Evolutionary conservation across 2,113 vertebrate species (phyloP).

Genomic region (Neolamprologus cancellatus): DNA sequence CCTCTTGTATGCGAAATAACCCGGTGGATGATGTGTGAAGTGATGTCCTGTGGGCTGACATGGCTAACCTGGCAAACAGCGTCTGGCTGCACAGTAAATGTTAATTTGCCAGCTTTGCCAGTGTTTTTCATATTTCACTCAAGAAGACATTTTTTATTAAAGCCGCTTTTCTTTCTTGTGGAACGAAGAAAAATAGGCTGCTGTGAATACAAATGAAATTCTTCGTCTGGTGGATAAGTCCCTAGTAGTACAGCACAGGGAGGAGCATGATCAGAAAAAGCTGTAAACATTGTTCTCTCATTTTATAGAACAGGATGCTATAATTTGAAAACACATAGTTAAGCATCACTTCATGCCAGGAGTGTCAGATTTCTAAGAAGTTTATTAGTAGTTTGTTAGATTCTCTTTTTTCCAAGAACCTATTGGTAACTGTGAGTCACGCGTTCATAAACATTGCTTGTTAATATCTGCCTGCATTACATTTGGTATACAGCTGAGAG

Average conservation of each 20-base stretch:
- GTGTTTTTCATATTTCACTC: constrained; percentile 7
- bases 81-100: constrained; percentile 3
- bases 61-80: background rate
- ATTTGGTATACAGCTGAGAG: background rate
- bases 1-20: constrained; percentile 22
- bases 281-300: background rate
- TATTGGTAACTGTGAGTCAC: background rate
- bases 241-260: constrained; percentile 18
- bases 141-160: constrained; percentile 22
- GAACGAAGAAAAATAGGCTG: background rate
- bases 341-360: background rate
- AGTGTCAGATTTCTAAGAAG: background rate
- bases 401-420: background rate
- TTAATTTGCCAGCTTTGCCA: background rate
- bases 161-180: constrained; percentile 5
- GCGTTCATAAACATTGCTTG: background rate
- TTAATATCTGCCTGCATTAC: background rate
- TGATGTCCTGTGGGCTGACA: constrained; percentile 13
- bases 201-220: constrained; percentile 11
- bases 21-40: background rate
- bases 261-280: background rate
- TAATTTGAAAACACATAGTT: background rate
- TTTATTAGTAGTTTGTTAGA: background rate
- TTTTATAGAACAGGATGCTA: background rate
- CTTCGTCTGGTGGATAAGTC: constrained; percentile 36